Percentiles rank a stretch among this genome's conserved stretches.
Conservation (phyloP, 2,888 invertebrate genomes). For the Coleophora deauratella region DNA sequence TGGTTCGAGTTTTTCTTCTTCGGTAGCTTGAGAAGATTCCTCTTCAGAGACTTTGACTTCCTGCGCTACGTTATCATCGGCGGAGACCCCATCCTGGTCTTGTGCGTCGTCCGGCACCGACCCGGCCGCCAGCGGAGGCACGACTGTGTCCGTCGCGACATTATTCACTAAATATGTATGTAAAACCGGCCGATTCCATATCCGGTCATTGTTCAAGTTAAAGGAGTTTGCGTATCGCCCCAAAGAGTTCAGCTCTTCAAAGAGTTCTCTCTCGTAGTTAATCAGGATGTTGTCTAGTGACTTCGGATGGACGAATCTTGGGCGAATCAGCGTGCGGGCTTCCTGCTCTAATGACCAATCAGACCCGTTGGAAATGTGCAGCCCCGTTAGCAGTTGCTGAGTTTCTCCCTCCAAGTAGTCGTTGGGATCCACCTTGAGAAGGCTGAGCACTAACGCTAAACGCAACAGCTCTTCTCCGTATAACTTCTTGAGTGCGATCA, state of each 20-base stretch:
- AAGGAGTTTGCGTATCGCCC: slow-evolving; percentile 59
- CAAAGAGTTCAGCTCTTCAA: slow-evolving; percentile 82
- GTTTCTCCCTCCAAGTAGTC: slow-evolving; percentile 76
- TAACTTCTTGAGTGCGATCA: slow-evolving; percentile 88
- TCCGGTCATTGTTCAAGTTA: slow-evolving; percentile 58
- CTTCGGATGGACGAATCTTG: slow-evolving; percentile 80
- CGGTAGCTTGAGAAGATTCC: slow-evolving; percentile 31
- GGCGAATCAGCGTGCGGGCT: slow-evolving; percentile 71
- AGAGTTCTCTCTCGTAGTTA: slow-evolving; percentile 81
- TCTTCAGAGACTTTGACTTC: slow-evolving; percentile 62
- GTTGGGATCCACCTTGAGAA: slow-evolving; percentile 84
- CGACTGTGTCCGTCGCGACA: slow-evolving; percentile 62
- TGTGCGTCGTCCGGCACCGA: slow-evolving; percentile 34
- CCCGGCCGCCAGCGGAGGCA: slow-evolving; percentile 43
- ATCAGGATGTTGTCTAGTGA: slow-evolving; percentile 80
- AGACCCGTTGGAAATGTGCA: slow-evolving; percentile 78
- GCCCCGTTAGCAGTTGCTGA: slow-evolving; percentile 68
- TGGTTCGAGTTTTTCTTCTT: slow-evolving; percentile 22
- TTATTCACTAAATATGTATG: slow-evolving; percentile 69
- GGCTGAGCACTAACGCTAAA: slow-evolving; percentile 85
- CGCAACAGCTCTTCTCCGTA: slow-evolving; percentile 88
- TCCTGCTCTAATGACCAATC: slow-evolving; percentile 78
- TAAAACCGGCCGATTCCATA: slow-evolving; percentile 49
- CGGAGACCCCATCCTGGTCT: slow-evolving; percentile 49
- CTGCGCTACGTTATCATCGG: slow-evolving; percentile 63